Evolutionary conservation across 1,140 invertebrate genomes (phyloP), one percentile per base, ranked within the genome.

Genomic region (Sogatella furcifera): DNA sequence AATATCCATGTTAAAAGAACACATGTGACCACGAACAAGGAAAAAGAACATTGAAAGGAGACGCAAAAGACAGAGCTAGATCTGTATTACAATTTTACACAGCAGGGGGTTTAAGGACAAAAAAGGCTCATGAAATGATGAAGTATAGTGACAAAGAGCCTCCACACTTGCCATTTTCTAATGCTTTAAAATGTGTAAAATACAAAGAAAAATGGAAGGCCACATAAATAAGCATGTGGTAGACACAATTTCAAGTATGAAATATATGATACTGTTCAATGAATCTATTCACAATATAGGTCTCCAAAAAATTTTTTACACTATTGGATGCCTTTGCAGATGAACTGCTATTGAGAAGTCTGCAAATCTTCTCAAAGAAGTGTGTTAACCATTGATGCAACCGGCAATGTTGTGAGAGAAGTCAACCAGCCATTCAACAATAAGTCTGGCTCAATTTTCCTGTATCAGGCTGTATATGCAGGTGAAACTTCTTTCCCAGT

Each of bases 341-440:
- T 62, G 57, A 49, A 62, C 60, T 11, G n/a, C 14, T 52, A 11
- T 34, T 57, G 11, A 52, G 55, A 17, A 59, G 55, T 54, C 43
- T 38, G 2, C 14, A 19, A n/a, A 44, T 19, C 17, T 8, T 34
- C 5, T 21, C 24, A 38, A 10, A 53, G 9, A 19, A 57, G 14
- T 22, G 46, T 49, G 41, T 11, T 59, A 38, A 21, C 13, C 2
- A 41, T 66, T n/a, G 63, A 66, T 59, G 61, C 61, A 11, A 64
- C 65, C 6, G 63, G 60, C 8, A 31, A 28, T 24, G 58, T 65
- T 6, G 52, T 62, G 13, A 56, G 24, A 42, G 46, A 54, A 58
- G 14, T 66, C 34, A 4, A 17, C 1, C 59, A 61, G 28, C 34
- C 49, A 38, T 1, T 38, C 9, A 38, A 38, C 3, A 38, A 38